These are phyloP conservation scores for Odontamblyopus rebecca DNA, from an alignment of 2,797 vertebrate genomes.

Conservation along the genomic window DNA sequence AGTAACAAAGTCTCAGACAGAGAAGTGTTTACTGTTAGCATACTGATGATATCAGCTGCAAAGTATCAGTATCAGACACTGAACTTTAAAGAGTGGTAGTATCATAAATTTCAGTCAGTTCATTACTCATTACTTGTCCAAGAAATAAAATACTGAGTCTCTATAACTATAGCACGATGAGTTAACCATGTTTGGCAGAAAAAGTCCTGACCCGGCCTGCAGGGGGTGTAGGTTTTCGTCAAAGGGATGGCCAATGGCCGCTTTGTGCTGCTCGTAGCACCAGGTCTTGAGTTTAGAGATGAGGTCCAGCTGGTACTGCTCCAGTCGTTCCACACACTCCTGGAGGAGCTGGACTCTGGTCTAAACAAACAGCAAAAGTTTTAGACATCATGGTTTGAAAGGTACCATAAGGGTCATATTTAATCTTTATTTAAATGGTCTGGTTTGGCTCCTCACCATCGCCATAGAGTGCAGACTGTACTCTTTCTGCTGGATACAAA, in stretches of 20 bases:
- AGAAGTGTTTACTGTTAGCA: no score
- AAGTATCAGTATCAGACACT: no score
- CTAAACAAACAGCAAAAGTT: slow-evolving; percentile 57
- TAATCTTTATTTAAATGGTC: background rate
- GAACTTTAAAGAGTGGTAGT: no score
- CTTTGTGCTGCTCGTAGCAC: slow-evolving; percentile 89
- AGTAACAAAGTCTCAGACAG: no score
- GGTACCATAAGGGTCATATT: background rate
- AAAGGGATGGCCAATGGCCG: slow-evolving; percentile 84
- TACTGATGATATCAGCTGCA: no score
- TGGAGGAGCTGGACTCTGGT: slow-evolving; percentile 76
- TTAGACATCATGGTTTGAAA: slow-evolving; percentile 11
- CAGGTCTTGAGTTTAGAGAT: slow-evolving; percentile 85
- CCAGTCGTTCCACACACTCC: slow-evolving; percentile 78
- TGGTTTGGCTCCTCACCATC: slow-evolving; percentile 55
- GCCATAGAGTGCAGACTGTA: slow-evolving; percentile 54
- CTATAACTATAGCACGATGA: no score
- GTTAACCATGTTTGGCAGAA: background rate
- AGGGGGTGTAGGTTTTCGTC: slow-evolving; percentile 82
- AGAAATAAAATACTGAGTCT: no score
- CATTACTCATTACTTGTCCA: no score
- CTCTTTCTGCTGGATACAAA: slow-evolving; percentile 66
- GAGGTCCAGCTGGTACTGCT: slow-evolving; percentile 78
- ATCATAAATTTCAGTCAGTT: no score
- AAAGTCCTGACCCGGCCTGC: slow-evolving; percentile 81